Percentiles rank a stretch among this genome's conserved stretches.
Evolutionary conservation across 1,140 invertebrate species (phyloP).

Genomic region (Melipona quadrifasciata): DNA sequence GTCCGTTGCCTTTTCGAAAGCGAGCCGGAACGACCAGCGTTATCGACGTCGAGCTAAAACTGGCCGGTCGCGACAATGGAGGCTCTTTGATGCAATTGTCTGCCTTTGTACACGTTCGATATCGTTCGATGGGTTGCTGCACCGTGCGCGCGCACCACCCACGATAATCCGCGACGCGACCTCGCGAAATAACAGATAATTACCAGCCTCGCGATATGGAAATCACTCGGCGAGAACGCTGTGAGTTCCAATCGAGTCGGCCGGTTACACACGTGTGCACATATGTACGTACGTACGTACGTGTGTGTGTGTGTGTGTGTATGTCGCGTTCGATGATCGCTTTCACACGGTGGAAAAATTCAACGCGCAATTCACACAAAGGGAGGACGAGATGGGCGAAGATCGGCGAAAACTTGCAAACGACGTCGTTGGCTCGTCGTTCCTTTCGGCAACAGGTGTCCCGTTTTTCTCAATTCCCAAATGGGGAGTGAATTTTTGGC

Average conservation of each 20-base stretch:
- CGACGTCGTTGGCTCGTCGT: conserved; percentile 20
- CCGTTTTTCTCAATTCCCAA: conserved; percentile 34
- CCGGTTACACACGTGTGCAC: not conserved
- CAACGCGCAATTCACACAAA: not conserved
- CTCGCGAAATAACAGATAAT: conserved; percentile 34
- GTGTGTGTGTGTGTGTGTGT: not conserved
- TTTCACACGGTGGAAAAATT: not conserved
- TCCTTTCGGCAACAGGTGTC: conserved; percentile 62
- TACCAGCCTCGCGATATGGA: conserved; percentile 31
- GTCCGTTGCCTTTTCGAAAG: not conserved
- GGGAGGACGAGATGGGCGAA: not conserved
- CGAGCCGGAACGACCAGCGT: not conserved
- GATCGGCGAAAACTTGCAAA: not conserved
- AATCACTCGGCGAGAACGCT: not conserved
- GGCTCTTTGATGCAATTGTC: conserved; percentile 14
- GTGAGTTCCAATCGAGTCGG: not conserved
- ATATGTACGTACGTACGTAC: not conserved
- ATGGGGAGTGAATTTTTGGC: not conserved
- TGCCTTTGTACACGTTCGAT: conserved; percentile 29
- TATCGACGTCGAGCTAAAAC: not conserved
- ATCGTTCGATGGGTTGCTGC: not conserved
- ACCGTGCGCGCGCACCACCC: not conserved
- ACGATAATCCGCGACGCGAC: conserved; percentile 3
- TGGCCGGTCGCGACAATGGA: conserved; percentile 11
- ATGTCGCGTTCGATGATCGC: not conserved